Base-by-base conservation (phyloP, 2,113 vertebrate genomes). In the Callocephalon fimbriatum region DNA sequence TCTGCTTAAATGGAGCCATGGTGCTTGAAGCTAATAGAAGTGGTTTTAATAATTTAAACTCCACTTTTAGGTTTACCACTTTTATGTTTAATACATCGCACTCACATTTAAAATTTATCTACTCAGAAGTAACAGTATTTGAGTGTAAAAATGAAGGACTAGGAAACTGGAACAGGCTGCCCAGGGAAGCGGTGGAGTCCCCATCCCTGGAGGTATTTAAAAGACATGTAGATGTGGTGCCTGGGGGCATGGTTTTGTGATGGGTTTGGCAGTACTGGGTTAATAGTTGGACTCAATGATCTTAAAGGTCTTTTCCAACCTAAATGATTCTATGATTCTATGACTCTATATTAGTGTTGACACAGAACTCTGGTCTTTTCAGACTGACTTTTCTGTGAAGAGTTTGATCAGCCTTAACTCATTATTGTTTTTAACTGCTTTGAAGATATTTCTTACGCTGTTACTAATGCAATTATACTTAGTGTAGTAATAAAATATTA, bases 11-110 rank as follows among this genome's bases (percentile, higher is more conserved):
- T 53, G 76, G 48, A 92, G 68, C 76, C 47, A 8, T 65, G 62
- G 73, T 76, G 48, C 84, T 94, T 81, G 61, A 37, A 95, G 86
- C 65, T 86, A 86, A 90, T 70, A 91, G 63, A 75, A 90, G 81
- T 61, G 7, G 68, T 91, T 92, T 81, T 78, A 95, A 95, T 95
- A 96, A 96, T 94, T 93, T 88, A 88, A 96, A 81, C 70, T 92
- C 40, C 44, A 50, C 76, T 92, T 93, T 78, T 93, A 87, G 92
- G 65, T 86, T 58, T 58, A 58, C 44, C 48, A 45, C 76, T 92
- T 92, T 78, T 93, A 87, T 94, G 65, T 86, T 87, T 94, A 76
- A 92, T 95, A 87, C 65, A 56, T 92, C 59, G 61, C 40, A 45
- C 73, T 94, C 62, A 22, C 74, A 45, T 85, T 81, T 91, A n/a